Base-by-base conservation (phyloP, 1,140 invertebrate genomes). In the Bombus vancouverensis region DNA sequence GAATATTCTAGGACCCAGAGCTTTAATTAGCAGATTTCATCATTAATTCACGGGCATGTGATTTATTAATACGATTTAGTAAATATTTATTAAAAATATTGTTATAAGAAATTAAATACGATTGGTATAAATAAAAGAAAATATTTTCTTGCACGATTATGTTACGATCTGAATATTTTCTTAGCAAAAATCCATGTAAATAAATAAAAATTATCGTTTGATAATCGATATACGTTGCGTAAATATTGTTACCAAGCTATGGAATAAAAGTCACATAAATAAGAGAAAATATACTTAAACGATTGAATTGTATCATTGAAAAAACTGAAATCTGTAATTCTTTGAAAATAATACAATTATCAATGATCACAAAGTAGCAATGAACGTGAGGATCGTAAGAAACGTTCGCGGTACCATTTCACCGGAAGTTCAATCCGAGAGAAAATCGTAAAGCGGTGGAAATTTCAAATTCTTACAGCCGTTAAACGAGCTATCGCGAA, bases 401-500 rank as follows among this genome's bases (percentile, higher is more conserved):
- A 59, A n/a, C 22, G 15, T 70, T 70, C 25, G 25, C 37, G 10
- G 34, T 25, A 3, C 22, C 68, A 28, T 37, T 70, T 1, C 34
- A 1, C 22, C 47, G 78, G 32, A 79, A 47, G 39, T 53, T 47
- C 9, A 18, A 71, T 44, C 25, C 9, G 44, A 37, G 15, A 18
- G 34, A 25, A 62, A 25, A 59, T 32, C 13, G 53, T 39, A 62
- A 8, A 57, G 74, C 37, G 39, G 8, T n/a, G 25, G 25, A 59
- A 76, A 76, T 62, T 76, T 39, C 28, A 37, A 22, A 59, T 57
- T 76, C 74, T 57, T 18, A 62, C 74, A 34, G 34, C 34, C 47
- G 47, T 34, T 32, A 22, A 53, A 53, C 47, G 47, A 62, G 53
- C 53, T 42, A 62, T 42, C 28, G 53, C 28, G 57, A 28, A 59